Base-by-base conservation (phyloP, 1,140 invertebrate genomes). In the Macrosteles quadrilineatus region DNA sequence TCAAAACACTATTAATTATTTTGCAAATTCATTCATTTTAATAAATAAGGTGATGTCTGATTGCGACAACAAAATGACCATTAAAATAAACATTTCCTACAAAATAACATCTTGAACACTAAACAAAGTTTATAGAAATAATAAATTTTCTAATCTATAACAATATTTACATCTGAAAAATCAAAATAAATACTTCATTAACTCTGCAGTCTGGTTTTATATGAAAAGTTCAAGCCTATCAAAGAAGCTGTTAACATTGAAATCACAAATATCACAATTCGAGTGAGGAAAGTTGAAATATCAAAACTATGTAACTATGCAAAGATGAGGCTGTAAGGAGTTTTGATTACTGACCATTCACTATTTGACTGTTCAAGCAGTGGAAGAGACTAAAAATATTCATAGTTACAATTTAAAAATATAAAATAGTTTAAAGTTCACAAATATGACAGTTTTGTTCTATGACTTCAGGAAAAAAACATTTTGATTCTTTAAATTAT, bases 251-350 rank as follows among this genome's bases (percentile, higher is more conserved):
- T 25, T 27, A 25, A 59, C 25, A 59, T 59, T 27, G 14, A 59
- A 59, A 59, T 59, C 55, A 59, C 55, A 59, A 59, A 27, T 59
- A 59, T 59, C 55, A 59, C 55, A 59, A 59, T 59, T 59, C 27
- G 55, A 59, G 55, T 59, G 27, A 59, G 55, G 6, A 25, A 23
- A 59, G 11, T 6, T 27, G 21, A 2, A 27, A 6, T 27, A 59
- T 4, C 25, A 27, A 27, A 59, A 30, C 25, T 14, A 11, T 23
- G n/a, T 23, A 9, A 19, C 3, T 23, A 50, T 6, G 14, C 6
- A 59, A 3, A 27, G 27, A 11, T 27, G 12, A 6, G 23, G 6
- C 4, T 27, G 12, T 25, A 27, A 6, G 21, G 11, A 53, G 25
- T 59, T 21, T 9, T 29, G 27, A 59, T 59, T 27, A 59, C 55